A percentile compares a stretch with the other conserved stretches of the same genome.
phyloP scores from a whole-genome alignment of 2,888 invertebrate species.

The Eubasilissa splendida region DNA sequence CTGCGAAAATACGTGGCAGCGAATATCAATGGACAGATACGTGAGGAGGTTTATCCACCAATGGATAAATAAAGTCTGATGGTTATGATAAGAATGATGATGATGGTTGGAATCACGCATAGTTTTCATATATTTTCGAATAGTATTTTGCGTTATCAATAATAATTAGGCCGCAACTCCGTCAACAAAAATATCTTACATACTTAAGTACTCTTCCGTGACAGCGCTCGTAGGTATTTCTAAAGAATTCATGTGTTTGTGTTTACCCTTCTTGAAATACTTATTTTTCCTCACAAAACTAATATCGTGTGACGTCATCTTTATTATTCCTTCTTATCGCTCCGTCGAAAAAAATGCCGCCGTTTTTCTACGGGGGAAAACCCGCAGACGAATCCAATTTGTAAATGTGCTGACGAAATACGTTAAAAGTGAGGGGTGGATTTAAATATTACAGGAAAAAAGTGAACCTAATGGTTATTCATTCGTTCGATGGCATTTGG shows the following conservation, averaged over 20 bases:
- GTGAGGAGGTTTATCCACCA: no score
- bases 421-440: constrained; percentile 16
- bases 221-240: background rate
- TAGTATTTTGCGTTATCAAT: background rate
- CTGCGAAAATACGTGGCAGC: no score
- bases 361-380: constrained; percentile 26
- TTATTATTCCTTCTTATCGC: constrained; percentile 39
- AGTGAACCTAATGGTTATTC: constrained; percentile 21
- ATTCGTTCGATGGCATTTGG: background rate
- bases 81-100: no score
- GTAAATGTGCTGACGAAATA: constrained; percentile 49
- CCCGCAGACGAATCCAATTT: constrained; percentile 44
- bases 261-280: constrained; percentile 31
- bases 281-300: constrained; percentile 31
- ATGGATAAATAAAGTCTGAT: no score
- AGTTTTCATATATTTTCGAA: no score
- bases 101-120: no score
- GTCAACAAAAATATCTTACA: background rate
- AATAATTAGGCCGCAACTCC: no score
- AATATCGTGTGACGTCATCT: constrained; percentile 35
- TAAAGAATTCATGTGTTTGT: constrained; percentile 19
- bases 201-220: background rate
- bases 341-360: constrained; percentile 12
- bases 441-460: constrained; percentile 34
- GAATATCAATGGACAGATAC: no score